These are phyloP conservation scores for Thamnophis elegans DNA, from an alignment of 2,797 vertebrate species.

Conservation along the genomic window DNA sequence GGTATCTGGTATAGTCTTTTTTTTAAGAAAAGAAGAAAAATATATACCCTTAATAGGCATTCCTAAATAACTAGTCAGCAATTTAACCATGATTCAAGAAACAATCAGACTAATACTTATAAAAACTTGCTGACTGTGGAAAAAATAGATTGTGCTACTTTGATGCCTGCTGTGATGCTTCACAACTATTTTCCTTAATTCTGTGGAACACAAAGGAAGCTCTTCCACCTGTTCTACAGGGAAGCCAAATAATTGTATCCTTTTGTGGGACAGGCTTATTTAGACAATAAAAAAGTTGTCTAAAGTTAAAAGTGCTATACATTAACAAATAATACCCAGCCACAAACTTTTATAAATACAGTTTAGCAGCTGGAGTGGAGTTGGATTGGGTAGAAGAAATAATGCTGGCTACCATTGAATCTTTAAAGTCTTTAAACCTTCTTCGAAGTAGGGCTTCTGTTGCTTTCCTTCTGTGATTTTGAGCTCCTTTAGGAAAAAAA, in stretches of 20 bases:
- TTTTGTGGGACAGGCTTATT: not conserved
- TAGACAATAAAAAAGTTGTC: constrained; percentile 86
- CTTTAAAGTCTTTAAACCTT: constrained; percentile 82
- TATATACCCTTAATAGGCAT: not conserved
- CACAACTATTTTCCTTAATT: not conserved
- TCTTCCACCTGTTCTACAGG: not conserved
- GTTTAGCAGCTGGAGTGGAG: constrained; percentile 75
- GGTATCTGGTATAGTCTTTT: not conserved
- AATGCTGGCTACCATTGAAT: constrained; percentile 86
- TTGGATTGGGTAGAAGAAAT: constrained; percentile 75
- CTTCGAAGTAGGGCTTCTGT: constrained; percentile 82
- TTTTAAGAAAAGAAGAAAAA: not conserved
- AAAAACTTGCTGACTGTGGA: not conserved
- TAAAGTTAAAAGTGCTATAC: constrained; percentile 99
- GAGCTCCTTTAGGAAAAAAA: constrained; percentile 86
- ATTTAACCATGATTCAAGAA: not conserved
- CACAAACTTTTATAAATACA: constrained; percentile 86
- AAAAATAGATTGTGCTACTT: not conserved
- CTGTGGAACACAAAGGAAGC: not conserved
- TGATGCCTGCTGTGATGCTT: not conserved
- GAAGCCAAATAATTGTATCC: not conserved
- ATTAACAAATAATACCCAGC: constrained; percentile 99
- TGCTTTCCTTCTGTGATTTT: constrained; percentile 83
- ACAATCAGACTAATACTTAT: not conserved
- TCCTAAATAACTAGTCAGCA: not conserved